phyloP scores from a whole-genome alignment of 2,797 vertebrate species.

The Amniataba percoides region DNA sequence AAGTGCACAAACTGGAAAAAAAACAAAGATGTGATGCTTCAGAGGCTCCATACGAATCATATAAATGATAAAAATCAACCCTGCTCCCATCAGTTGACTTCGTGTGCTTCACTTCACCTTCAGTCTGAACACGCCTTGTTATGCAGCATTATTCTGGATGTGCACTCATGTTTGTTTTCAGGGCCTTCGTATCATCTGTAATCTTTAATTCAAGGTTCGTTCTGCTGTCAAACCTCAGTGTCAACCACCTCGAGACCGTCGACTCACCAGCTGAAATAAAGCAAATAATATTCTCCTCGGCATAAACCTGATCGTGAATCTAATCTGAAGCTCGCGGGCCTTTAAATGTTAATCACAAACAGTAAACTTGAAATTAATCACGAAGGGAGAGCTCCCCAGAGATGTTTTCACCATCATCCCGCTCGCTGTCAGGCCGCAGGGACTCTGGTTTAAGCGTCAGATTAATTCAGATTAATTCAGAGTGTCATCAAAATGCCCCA shows the following conservation, averaged over 20 bases:
- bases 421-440: not conserved
- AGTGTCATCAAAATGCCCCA: constrained; percentile 30
- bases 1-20: too few species aligned
- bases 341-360: constrained; percentile 37
- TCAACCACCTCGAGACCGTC: not conserved
- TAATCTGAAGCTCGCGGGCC: constrained; percentile 39
- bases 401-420: constrained; percentile 29
- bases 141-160: not conserved
- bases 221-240: not conserved
- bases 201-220: not conserved
- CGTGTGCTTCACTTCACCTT: not conserved
- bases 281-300: not conserved
- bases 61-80: not conserved
- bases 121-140: not conserved
- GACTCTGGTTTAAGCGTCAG: constrained; percentile 17
- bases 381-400: constrained; percentile 31
- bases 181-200: not conserved
- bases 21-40: too few species aligned
- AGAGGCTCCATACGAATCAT: too few species aligned
- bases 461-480: constrained; percentile 53
- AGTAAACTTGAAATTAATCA: constrained; percentile 37
- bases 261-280: not conserved
- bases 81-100: too few species aligned
- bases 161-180: not conserved
- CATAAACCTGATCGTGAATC: not conserved